phyloP scores from a whole-genome alignment of 1,140 invertebrate genomes.

The Neodiprion lecontei region DNA sequence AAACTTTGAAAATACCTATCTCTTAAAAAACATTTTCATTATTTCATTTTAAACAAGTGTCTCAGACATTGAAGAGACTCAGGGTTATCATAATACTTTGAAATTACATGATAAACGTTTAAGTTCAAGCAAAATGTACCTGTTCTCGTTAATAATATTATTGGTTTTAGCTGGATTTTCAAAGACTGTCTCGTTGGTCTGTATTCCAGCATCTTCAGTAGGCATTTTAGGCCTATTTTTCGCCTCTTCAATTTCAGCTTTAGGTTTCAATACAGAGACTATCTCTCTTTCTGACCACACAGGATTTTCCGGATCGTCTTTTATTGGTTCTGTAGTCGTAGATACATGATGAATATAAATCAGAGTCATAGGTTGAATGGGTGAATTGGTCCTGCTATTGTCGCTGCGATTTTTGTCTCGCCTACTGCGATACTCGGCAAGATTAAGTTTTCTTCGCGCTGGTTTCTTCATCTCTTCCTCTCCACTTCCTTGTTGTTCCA shows the following conservation, averaged over 20 bases:
- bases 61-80: too few relatives aligned
- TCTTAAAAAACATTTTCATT: too few relatives aligned
- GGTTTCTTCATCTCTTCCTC: constrained; percentile 44
- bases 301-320: constrained; percentile 34
- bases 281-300: constrained; percentile 50
- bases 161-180: constrained; percentile 27
- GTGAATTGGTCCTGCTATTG: constrained; percentile 42
- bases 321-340: constrained; percentile 46
- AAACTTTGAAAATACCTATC: too few relatives aligned
- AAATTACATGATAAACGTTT: not conserved
- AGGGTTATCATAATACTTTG: too few relatives aligned
- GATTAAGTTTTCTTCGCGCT: constrained; percentile 55
- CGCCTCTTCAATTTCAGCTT: constrained; percentile 41
- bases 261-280: constrained; percentile 42
- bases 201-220: constrained; percentile 34
- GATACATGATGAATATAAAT: constrained; percentile 46
- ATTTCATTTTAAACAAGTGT: too few relatives aligned
- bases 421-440: constrained; percentile 61
- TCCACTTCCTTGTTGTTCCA: constrained; percentile 18
- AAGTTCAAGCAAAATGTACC: not conserved
- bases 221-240: constrained; percentile 35
- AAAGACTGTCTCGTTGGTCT: constrained; percentile 49
- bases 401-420: constrained; percentile 49
- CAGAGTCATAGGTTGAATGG: constrained; percentile 42
- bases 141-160: not conserved